These are phyloP conservation scores for Syritta pipiens DNA, from an alignment of 2,888 invertebrate genomes.

Conservation along the genomic window DNA sequence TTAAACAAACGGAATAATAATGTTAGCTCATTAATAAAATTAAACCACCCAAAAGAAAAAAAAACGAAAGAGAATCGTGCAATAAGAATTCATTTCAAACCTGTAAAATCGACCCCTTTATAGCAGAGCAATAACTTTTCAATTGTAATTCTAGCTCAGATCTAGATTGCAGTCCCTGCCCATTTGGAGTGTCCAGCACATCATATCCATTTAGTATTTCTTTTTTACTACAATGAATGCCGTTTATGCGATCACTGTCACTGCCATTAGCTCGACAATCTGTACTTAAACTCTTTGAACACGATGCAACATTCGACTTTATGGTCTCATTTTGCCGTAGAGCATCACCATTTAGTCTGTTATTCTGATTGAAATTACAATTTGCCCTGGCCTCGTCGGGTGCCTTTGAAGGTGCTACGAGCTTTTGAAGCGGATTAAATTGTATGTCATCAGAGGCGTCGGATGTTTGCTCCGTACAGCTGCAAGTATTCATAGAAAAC, in stretches of 20 bases:
- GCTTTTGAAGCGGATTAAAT: slow-evolving; percentile 34
- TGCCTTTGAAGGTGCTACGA: slow-evolving; percentile 22
- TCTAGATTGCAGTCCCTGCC: slow-evolving; percentile 87
- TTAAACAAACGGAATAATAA: too few species aligned
- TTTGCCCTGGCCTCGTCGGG: slow-evolving; percentile 16
- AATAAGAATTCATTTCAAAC: slow-evolving; percentile 47
- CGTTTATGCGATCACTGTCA: background rate
- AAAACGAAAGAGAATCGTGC: slow-evolving; percentile 47
- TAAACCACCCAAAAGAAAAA: background rate
- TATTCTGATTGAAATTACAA: slow-evolving; percentile 43
- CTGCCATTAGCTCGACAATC: slow-evolving; percentile 34
- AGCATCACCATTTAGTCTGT: slow-evolving; percentile 17
- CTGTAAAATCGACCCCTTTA: slow-evolving; percentile 63
- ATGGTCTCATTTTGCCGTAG: slow-evolving; percentile 55
- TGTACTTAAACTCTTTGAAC: slow-evolving; percentile 62
- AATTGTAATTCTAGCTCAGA: slow-evolving; percentile 86
- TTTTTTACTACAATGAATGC: slow-evolving; percentile 32
- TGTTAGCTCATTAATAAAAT: too few species aligned
- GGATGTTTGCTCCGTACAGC: slow-evolving; percentile 35
- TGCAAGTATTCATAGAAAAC: slow-evolving; percentile 13
- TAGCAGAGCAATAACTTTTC: slow-evolving; percentile 81
- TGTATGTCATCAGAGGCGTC: slow-evolving; percentile 28
- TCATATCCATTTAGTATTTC: slow-evolving; percentile 68
- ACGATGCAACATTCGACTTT: slow-evolving; percentile 70
- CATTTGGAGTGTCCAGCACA: slow-evolving; percentile 76